Evolutionary conservation across 2,888 invertebrate species (phyloP), one percentile per base, ranked within the genome.

Genomic region (Leuctra nigra): DNA sequence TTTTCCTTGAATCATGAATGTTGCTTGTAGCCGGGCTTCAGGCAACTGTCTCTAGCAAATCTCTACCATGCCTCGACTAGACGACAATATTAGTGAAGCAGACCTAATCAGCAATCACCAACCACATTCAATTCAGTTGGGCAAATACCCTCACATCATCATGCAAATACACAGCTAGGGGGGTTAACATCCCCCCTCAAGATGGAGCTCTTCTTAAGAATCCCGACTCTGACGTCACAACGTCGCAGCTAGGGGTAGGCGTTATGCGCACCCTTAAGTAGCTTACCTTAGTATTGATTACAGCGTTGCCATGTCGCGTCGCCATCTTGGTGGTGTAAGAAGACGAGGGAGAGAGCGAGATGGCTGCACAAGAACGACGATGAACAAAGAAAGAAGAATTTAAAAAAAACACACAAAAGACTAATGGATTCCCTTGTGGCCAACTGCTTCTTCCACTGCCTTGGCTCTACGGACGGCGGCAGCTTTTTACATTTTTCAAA

Each of bases 401-500:
- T 35, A 50, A 50, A 50, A n/a, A 16, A 13, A 50, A 23, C 44
- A 23, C 20, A 44, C 44, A 44, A 44, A 44, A 50, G 50, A 50
- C 50, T 35, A 50, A 50, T 50, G 50, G 50, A 33, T 50, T 50
- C 50, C 50, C 50, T n/a, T 33, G 50, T 35, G 50, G 50, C 35
- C 13, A 18, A 44, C 39, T 23, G 4, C 23, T 33, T 33, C 16
- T 50, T 50, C 33, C 50, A 18, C 18, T 20, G n/a, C 35, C 11
- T 35, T 33, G 44, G 23, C 44, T 20, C 29, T 29, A 29, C 41
- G 20, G 41, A 16, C 41, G 41, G 20, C 50, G 35, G 50, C 33
- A 22, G 50, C 35, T 50, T 50, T 50, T 50, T 50, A 35, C 50
- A 50, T 50, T 50, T 50, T 50, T 50, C 50, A 50, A 50, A 50